Evolutionary conservation across 2,797 vertebrate genomes (phyloP), one percentile per base, ranked within the genome.

Genomic region (Poliocrania exsul): DNA sequence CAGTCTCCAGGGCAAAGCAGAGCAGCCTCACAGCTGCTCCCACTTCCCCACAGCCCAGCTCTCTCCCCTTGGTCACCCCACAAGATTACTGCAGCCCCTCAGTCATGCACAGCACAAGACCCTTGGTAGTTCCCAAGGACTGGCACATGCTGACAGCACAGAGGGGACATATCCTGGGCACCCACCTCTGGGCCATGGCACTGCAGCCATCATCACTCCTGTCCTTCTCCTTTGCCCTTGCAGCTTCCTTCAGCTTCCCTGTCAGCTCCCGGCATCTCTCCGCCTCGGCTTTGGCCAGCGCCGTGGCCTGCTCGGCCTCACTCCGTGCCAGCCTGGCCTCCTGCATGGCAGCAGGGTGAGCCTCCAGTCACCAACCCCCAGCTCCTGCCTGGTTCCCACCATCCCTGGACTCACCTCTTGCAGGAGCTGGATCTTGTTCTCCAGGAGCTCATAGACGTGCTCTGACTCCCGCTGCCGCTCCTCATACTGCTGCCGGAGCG

Each of bases 341-440:
- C 99, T 99, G 97, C 18, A 28, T 4, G 23, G 56, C 35, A 92
- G 74, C 1, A 1, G 19, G 21, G 16, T 82, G 20, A 96, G 80
- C 3, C 28, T 9, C 21, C 11, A 44, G 50, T 13, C 38, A 23
- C 26, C 0, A 1, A 11, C 8, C 6, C 12, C n/a, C 0, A 0
- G 13, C 35, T 42, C 5, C 53, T 11, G 5, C 28, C 6, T 5
- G 6, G 15, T 15, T 7, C 46, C 26, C 5, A 3, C 42, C 10
- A 5, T 13, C 15, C 21, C 8, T 16, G 2, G 33, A 26, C 92
- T 86, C 92, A 99, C 99, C 98, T 99, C 98, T 67, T 99, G 98
- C 61, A 99, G 98, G 81, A 98, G 98, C 95, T 98, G 98, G 50
- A 99, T 98, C 96, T 99, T 99, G 93, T 98, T 98, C 78, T 99